Percentiles rank a stretch among this genome's conserved stretches.
Conservation (phyloP, 2,888 invertebrate genomes). For the Tiliacea citrago region DNA sequence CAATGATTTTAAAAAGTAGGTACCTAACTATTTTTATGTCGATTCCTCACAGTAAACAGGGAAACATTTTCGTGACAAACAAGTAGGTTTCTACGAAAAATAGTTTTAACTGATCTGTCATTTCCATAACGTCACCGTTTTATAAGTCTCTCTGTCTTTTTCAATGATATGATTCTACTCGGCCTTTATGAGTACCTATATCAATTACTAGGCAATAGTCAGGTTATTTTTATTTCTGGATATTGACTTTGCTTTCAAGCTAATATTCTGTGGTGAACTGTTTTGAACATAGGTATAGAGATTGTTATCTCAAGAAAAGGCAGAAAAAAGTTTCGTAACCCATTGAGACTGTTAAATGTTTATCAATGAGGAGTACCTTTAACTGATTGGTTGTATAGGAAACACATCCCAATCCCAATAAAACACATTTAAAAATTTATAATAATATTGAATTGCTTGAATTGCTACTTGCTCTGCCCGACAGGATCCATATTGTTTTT, state of each 20-base stretch:
- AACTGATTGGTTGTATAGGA: too few species aligned
- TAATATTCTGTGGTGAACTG: not conserved
- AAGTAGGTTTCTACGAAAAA: constrained; percentile 33
- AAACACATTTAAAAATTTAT: too few species aligned
- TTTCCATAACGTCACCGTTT: not conserved
- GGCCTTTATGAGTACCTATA: not conserved
- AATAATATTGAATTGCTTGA: too few species aligned
- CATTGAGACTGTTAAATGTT: too few species aligned
- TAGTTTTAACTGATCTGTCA: constrained; percentile 1
- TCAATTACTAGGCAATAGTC: not conserved
- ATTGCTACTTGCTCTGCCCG: too few species aligned
- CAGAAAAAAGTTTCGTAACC: too few species aligned
- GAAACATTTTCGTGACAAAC: constrained; percentile 9
- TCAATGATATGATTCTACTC: not conserved
- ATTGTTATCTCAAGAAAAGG: too few species aligned
- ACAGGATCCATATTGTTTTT: too few species aligned
- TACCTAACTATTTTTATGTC: constrained; percentile 12
- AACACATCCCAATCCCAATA: too few species aligned
- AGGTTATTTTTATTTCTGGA: not conserved
- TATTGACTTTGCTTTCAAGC: not conserved
- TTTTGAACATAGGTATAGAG: not conserved
- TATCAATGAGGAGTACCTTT: too few species aligned
- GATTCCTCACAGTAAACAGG: constrained; percentile 13
- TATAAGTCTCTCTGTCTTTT: not conserved
- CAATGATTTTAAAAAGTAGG: not conserved